Evolutionary conservation across 1,140 invertebrate genomes (phyloP).

Genomic region (Bombus waltoni): DNA sequence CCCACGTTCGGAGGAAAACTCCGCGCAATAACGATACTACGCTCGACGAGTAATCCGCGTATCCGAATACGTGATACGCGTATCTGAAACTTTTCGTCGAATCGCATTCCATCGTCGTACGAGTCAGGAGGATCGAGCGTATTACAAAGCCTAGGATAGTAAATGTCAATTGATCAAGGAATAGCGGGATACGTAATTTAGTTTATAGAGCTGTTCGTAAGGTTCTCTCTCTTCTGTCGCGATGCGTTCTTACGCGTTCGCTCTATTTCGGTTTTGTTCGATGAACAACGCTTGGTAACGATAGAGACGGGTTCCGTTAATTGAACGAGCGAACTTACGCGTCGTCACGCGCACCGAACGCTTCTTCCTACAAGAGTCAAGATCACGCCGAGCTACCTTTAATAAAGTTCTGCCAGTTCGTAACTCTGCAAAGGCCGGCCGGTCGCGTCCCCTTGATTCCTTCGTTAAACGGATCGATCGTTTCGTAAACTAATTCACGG

Average conservation of each 20-base stretch:
- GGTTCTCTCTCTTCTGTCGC: background rate
- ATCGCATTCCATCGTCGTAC: background rate
- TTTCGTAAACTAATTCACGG: constrained; percentile 61
- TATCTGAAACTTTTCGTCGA: background rate
- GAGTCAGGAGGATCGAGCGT: background rate
- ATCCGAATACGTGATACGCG: too few relatives aligned
- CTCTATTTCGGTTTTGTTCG: background rate
- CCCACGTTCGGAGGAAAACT: background rate
- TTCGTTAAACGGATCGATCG: constrained; percentile 62
- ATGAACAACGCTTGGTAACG: background rate
- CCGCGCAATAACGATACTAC: constrained; percentile 1
- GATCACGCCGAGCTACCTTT: background rate
- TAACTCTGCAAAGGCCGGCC: background rate
- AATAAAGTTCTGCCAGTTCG: background rate
- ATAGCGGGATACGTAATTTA: background rate
- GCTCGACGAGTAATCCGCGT: too few relatives aligned
- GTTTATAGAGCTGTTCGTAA: background rate
- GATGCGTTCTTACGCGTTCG: background rate
- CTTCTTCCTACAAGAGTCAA: background rate
- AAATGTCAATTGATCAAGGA: background rate
- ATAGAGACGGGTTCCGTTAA: background rate
- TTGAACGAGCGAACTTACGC: background rate
- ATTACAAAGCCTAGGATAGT: too few relatives aligned
- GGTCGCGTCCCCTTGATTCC: constrained; percentile 44
- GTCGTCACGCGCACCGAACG: background rate